Percentiles rank a stretch among this genome's conserved stretches.
Conservation (phyloP, 2,797 vertebrate genomes). For the Monodelphis domestica region DNA sequence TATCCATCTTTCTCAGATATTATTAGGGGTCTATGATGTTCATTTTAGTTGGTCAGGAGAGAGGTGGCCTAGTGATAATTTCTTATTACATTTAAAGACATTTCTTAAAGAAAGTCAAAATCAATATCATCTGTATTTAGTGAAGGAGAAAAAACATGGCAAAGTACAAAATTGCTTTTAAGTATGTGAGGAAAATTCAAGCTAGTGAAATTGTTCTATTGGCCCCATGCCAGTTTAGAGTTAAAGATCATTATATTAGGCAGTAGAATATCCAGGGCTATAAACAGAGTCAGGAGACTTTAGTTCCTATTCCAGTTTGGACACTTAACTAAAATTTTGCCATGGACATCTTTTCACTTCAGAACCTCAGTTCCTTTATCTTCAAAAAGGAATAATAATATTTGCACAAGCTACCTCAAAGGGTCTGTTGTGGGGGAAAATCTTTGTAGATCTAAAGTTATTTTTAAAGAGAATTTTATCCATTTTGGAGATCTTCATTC, state of each 20-base stretch:
- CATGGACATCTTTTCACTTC: background rate
- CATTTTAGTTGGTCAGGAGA: background rate
- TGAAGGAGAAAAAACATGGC: background rate
- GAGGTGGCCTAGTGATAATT: background rate
- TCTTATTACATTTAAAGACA: background rate
- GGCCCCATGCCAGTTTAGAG: background rate
- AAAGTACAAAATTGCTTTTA: slow-evolving; percentile 40
- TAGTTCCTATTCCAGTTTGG: background rate
- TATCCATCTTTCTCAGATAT: background rate
- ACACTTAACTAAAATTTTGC: background rate
- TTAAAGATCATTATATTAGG: background rate
- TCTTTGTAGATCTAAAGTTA: background rate
- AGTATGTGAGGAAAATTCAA: slow-evolving; percentile 12
- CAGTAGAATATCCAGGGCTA: background rate
- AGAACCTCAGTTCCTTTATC: background rate
- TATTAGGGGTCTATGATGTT: slow-evolving; percentile 5
- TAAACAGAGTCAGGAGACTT: background rate
- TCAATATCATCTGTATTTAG: background rate
- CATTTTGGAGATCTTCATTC: background rate
- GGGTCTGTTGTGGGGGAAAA: background rate
- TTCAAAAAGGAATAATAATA: background rate
- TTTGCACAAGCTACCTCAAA: background rate
- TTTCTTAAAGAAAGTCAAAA: background rate
- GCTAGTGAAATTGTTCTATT: background rate
- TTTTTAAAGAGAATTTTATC: background rate